Evolutionary conservation across 53 echinoderm and acorn worm genomes (phyloP), one percentile per base, ranked within the genome.

Genomic region (Actinopyga echinites): DNA sequence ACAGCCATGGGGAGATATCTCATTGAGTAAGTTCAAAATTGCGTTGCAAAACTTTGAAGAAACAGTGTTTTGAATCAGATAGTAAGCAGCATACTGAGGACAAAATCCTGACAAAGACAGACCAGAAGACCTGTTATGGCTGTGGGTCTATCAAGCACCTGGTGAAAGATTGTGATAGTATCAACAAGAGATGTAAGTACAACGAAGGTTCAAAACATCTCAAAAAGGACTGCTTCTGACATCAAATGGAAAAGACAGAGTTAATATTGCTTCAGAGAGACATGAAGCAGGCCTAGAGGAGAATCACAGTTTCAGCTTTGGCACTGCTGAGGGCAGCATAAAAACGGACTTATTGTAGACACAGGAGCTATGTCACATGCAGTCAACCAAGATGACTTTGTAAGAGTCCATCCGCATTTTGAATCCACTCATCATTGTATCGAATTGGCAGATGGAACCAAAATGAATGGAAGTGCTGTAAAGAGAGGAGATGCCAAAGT

Each of bases 401-500:
- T 1, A 43, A 71, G 43, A 23, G 1, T 40, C 20, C 4, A 71
- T 22, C 23, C 44, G 6, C 2, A 40, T 31, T 80, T 80, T 33
- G 33, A 36, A 11, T 40, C 85, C 20, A 2, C 11, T 17, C 30
- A 64, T 0, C 87, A 87, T 57, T 63, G 32, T 30, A 69, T 80
- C 6, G 82, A 87, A 56, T 38, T 87, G 7, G 87, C 82, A 6
- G 87, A 87, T 34, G 69, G 81, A 11, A 81, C 0, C 0, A 65
- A 80, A 15, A 0, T 33, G n/a, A 65, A 64, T 64, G 59, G 62
- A 22, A 43, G 81, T 32, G 69, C 64, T 33, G 30, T 45, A 10
- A 69, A 81, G 57, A 65, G 62, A 28, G 87, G 87, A 28, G 82
- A 81, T 82, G 87, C 82, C 0, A 55, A 68, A 37, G 6, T 87